Percentiles rank a stretch among this genome's conserved stretches.
phyloP scores from a whole-genome alignment of 30 jellyfish, hydroid and myxozoan species.

The Catostylus mosaicus region DNA sequence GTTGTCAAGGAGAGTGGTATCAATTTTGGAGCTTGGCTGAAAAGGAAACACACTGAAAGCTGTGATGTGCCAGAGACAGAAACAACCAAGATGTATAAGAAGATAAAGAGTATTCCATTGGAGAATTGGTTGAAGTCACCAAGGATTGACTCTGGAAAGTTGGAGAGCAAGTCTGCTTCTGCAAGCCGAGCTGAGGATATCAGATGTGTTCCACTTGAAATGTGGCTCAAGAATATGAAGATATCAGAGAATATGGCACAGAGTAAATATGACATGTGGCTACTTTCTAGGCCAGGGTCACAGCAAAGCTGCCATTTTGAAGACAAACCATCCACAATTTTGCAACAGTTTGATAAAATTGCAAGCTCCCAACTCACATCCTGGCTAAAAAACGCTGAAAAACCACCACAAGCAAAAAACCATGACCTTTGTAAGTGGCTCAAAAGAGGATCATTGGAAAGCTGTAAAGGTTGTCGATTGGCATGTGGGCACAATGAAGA shows the following conservation, averaged over 20 bases:
- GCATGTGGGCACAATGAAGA: not conserved
- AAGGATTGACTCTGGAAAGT: not conserved
- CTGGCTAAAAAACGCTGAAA: constrained; percentile 12
- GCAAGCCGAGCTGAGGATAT: not conserved
- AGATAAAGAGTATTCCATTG: constrained; percentile 13
- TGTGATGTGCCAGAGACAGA: constrained; percentile 4
- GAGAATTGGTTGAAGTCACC: constrained; percentile 28
- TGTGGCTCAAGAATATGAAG: not conserved
- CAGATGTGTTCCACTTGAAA: not conserved
- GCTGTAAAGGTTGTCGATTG: constrained; percentile 13
- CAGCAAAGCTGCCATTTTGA: not conserved
- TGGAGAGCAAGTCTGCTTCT: not conserved
- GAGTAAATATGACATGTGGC: not conserved
- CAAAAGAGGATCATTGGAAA: constrained; percentile 3
- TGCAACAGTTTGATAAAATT: constrained; percentile 36
- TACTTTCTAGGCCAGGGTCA: not conserved
- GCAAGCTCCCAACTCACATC: constrained; percentile 4
- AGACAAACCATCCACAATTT: not conserved
- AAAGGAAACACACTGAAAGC: constrained; percentile 7
- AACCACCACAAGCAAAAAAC: not conserved
- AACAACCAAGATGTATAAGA: constrained; percentile 4
- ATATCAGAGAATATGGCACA: not conserved
- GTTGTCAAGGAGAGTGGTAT: not conserved
- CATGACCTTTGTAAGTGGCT: constrained; percentile 46
- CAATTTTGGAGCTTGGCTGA: constrained; percentile 32